Conservation (phyloP, 2,113 vertebrate genomes). For the Misgurnus anguillicaudatus region DNA sequence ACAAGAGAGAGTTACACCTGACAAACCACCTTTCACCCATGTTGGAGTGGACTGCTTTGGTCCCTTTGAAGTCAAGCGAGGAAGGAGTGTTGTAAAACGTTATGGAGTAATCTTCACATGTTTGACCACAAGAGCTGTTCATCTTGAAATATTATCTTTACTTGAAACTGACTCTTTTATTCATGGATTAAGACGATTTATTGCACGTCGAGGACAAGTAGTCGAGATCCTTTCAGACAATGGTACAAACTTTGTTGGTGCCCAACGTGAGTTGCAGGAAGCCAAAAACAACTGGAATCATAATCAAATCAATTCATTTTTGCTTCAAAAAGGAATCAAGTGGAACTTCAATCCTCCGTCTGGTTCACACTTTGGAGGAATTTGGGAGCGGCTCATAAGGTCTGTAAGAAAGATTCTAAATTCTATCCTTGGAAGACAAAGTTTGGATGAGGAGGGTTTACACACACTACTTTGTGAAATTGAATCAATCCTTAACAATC, state of each 20-base stretch:
- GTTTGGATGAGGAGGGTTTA: conserved; percentile 6
- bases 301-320: not conserved
- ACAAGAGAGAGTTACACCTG: not conserved
- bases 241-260: not conserved
- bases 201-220: conserved; percentile 19
- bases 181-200: conserved; percentile 4
- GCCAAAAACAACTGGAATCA: not conserved
- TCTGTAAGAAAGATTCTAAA: not conserved
- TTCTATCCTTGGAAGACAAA: not conserved
- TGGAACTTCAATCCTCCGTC: conserved; percentile 34
- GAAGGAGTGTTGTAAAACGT: not conserved
- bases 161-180: conserved; percentile 24
- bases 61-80: not conserved
- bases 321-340: not conserved
- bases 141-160: not conserved
- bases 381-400: too few relatives aligned
- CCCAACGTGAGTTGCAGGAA: not conserved
- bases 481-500: conserved; percentile 13
- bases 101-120: conserved; percentile 19
- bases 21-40: not conserved
- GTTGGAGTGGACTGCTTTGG: conserved; percentile 4
- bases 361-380: conserved; percentile 30
- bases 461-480: conserved; percentile 36
- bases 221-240: not conserved
- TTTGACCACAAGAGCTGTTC: conserved; percentile 19